Evolutionary conservation across 2,797 vertebrate species (phyloP).

Genomic region (Myotis planiceps): DNA sequence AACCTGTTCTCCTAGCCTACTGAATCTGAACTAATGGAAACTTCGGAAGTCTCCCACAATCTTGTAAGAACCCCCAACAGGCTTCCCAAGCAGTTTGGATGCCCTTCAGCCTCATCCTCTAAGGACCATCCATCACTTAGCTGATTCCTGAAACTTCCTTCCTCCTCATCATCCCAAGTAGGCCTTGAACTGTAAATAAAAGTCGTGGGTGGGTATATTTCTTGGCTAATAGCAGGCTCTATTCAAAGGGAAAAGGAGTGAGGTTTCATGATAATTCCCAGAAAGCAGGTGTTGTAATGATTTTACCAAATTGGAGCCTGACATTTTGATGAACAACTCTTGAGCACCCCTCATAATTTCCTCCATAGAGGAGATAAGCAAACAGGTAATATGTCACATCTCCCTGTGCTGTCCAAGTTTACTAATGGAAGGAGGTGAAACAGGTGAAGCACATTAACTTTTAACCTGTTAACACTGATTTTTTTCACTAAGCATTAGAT

Average conservation of each 20-base stretch:
- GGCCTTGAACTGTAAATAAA: constrained; percentile 30
- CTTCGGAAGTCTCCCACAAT: not conserved
- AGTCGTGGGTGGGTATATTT: not conserved
- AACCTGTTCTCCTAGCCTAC: constrained; percentile 3
- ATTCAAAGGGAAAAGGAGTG: constrained; percentile 13
- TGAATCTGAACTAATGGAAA: constrained; percentile 49
- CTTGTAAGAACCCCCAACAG: not conserved
- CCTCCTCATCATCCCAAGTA: not conserved
- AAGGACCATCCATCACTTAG: not conserved
- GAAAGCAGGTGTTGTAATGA: constrained; percentile 63
- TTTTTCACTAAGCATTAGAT: constrained; percentile 58
- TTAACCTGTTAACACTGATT: constrained; percentile 59
- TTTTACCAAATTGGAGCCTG: constrained; percentile 64
- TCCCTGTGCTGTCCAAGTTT: constrained; percentile 21
- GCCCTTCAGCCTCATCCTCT: not conserved
- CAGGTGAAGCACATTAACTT: constrained; percentile 69
- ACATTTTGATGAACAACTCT: constrained; percentile 64
- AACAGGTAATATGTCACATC: constrained; percentile 47
- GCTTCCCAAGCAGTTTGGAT: not conserved
- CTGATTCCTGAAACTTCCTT: constrained; percentile 29
- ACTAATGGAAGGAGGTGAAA: constrained; percentile 56
- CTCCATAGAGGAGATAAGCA: constrained; percentile 39
- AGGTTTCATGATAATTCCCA: constrained; percentile 31
- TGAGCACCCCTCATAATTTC: constrained; percentile 12
- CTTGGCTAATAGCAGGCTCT: constrained; percentile 24